Conservation (phyloP, 2,797 vertebrate species). For the Falco berigora region DNA sequence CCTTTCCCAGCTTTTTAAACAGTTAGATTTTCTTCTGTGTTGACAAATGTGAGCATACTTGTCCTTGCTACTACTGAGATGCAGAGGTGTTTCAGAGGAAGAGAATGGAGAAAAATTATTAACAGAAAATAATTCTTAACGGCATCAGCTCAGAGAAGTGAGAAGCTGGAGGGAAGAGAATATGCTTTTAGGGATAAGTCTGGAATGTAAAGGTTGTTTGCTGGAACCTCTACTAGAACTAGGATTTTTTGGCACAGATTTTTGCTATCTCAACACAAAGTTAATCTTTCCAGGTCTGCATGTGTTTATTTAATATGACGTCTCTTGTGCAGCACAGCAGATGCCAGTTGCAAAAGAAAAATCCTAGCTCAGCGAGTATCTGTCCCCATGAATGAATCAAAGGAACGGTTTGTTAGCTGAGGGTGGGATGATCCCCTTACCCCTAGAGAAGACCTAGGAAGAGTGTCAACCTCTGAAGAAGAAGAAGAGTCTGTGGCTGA, state of each 20-base stretch:
- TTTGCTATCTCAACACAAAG: background rate
- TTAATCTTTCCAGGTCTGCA: background rate
- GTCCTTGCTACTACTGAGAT: background rate
- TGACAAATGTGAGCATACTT: background rate
- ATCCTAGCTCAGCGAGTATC: background rate
- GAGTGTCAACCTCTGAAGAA: background rate
- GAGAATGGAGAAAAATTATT: background rate
- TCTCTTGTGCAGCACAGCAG: background rate
- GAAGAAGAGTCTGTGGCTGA: background rate
- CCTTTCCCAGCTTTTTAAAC: background rate
- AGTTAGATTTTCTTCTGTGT: background rate
- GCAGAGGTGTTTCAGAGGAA: background rate
- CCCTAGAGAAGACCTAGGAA: background rate
- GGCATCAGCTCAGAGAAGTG: background rate
- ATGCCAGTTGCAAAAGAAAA: background rate
- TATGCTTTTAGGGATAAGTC: background rate
- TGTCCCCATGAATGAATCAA: background rate
- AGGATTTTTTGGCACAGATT: background rate
- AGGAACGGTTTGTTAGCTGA: background rate
- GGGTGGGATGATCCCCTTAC: background rate
- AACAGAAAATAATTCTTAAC: background rate
- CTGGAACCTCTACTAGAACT: background rate
- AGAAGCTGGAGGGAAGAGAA: background rate
- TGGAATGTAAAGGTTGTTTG: background rate
- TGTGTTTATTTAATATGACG: background rate